phyloP scores from a whole-genome alignment of 2,113 vertebrate genomes.

The Ornithorhynchus anatinus region DNA sequence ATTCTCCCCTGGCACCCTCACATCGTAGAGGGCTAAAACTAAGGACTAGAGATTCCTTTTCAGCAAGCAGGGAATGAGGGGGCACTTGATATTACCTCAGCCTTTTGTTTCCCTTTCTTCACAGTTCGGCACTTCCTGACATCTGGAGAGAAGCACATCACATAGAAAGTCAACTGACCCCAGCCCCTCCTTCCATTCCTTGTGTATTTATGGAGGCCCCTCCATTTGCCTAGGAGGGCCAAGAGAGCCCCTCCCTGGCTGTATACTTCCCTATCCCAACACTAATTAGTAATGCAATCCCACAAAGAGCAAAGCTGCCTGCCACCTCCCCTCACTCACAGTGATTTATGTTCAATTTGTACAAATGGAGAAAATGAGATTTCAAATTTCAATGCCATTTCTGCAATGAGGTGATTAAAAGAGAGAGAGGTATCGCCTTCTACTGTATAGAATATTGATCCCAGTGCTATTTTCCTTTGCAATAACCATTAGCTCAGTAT shows the following conservation, averaged over 20 bases:
- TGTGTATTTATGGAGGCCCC: slow-evolving; percentile 42
- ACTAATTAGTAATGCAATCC: slow-evolving; percentile 92
- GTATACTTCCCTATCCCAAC: slow-evolving; percentile 67
- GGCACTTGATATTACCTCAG: neutral
- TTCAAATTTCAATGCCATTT: slow-evolving; percentile 94
- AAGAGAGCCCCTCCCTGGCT: slow-evolving; percentile 25
- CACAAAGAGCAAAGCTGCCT: slow-evolving; percentile 83
- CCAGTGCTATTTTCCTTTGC: slow-evolving; percentile 95
- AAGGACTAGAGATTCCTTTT: too few relatives aligned
- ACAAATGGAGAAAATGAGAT: slow-evolving; percentile 92
- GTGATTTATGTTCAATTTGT: slow-evolving; percentile 96
- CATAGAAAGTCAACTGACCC: neutral
- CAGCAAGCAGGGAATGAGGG: neutral
- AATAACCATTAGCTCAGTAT: slow-evolving; percentile 94
- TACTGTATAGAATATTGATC: slow-evolving; percentile 94
- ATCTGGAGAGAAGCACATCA: neutral
- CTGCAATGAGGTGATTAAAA: slow-evolving; percentile 95
- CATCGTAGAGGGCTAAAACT: neutral
- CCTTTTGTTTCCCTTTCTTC: slow-evolving; percentile 21
- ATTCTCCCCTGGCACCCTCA: neutral
- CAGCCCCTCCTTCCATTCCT: neutral
- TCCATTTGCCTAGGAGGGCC: slow-evolving; percentile 48
- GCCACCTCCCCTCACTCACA: slow-evolving; percentile 82
- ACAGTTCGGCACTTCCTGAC: neutral
- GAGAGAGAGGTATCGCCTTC: slow-evolving; percentile 92